phyloP scores from a whole-genome alignment of 2,797 vertebrate genomes.

The Poliocrania exsul region DNA sequence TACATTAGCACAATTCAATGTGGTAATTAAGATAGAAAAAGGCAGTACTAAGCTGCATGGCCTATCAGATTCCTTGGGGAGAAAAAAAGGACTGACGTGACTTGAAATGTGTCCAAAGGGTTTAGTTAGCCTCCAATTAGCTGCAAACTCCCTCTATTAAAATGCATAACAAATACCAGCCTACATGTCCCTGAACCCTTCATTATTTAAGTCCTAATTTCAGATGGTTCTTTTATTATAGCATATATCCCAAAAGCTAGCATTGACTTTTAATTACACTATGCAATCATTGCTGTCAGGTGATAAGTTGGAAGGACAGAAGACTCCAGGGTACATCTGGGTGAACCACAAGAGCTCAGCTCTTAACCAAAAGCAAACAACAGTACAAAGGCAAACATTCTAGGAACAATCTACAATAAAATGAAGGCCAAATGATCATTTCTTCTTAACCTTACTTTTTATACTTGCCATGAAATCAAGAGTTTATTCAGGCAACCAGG shows the following conservation, averaged over 20 bases:
- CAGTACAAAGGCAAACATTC: constrained; percentile 67
- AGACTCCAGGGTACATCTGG: constrained; percentile 44
- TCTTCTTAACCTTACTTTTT: constrained; percentile 51
- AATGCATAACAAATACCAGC: constrained; percentile 79
- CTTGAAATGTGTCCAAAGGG: constrained; percentile 78
- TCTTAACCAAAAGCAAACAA: constrained; percentile 71
- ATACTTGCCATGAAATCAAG: background rate
- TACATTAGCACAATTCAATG: constrained; percentile 80
- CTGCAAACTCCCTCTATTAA: constrained; percentile 83
- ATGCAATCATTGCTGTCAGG: constrained; percentile 56
- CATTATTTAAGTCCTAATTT: constrained; percentile 86
- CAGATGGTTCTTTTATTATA: constrained; percentile 77
- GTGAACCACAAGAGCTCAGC: constrained; percentile 41
- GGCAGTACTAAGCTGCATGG: constrained; percentile 70
- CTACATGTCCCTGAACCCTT: constrained; percentile 80
- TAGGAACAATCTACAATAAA: constrained; percentile 51
- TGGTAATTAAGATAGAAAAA: constrained; percentile 86
- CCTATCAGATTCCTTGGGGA: constrained; percentile 74
- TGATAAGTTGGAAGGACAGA: constrained; percentile 75
- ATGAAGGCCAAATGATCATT: constrained; percentile 14
- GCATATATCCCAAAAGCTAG: constrained; percentile 78
- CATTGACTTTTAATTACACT: constrained; percentile 84
- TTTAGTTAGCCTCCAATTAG: constrained; percentile 89
- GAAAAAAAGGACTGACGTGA: constrained; percentile 65
- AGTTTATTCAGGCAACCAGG: background rate